Base-by-base conservation (phyloP, 1,140 invertebrate species). In the Parasteatoda tepidariorum region DNA sequence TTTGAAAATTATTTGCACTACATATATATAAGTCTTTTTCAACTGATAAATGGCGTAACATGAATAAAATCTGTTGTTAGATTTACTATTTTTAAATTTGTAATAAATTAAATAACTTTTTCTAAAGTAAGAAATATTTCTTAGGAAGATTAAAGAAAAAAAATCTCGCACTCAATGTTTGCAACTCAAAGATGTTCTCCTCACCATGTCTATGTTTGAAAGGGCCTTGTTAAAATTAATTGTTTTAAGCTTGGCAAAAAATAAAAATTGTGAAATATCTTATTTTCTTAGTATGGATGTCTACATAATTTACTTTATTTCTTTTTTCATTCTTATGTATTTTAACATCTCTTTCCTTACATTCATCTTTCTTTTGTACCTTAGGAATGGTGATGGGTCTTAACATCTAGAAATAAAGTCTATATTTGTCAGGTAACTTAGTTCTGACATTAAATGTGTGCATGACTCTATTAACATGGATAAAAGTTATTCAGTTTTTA, bases 311-410 rank as follows among this genome's bases (percentile, higher is more conserved):
- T 2, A 24, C 9, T 3, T n/a, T 75, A 38, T 34, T 62, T 74
- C 33, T 15, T 54, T 28, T n/a, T 13, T 62, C 61, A 66, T 30
- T 76, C 28, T 48, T 6, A 18, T 22, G 15, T 31, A 18, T 75
- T 22, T 38, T 41, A 26, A 26, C 31, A 15, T 4, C 26, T 33
- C 64, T 31, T 78, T 66, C 55, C 74, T 28, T 66, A 59, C 31
- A 48, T 22, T 76, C 28, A 31, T 26, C 22, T 33, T 66, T 78
- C 15, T 76, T 61, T 66, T 76, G 26, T 66, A 22, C 26, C 74
- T 28, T 33, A 78, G 74, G 74, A 78, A 78, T 66, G 74, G 74
- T 33, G 74, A 78, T 55, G 74, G 74, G 38, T 78, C 61, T 66
- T 31, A 15, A 48, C 34, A 3, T 48, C 67, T 70, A 48, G 66